These are phyloP conservation scores for Caenorhabditis afra DNA, from an alignment of 2,888 invertebrate genomes.

Conservation along the genomic window DNA sequence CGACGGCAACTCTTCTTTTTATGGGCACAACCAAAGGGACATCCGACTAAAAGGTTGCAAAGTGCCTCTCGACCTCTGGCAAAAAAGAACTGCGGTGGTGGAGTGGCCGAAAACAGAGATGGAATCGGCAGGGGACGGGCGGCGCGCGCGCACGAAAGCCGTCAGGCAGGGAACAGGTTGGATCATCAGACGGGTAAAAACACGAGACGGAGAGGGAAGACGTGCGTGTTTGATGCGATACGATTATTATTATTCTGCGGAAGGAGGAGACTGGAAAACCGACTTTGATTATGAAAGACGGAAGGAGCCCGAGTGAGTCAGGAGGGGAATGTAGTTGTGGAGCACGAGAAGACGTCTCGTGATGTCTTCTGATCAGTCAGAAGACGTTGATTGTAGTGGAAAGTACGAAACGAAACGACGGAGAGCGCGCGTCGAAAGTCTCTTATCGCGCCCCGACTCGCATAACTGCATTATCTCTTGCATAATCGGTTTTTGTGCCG, in stretches of 20 bases:
- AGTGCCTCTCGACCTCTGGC: constrained; percentile 34
- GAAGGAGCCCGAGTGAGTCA: too few relatives aligned
- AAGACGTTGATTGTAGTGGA: neutral
- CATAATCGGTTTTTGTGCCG: constrained; percentile 27
- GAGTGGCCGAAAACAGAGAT: constrained; percentile 18
- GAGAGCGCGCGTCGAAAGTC: constrained; percentile 17
- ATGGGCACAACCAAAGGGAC: constrained; percentile 11
- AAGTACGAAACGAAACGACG: neutral
- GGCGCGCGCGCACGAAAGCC: neutral
- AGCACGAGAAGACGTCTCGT: too few relatives aligned
- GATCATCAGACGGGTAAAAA: constrained; percentile 30
- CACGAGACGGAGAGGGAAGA: constrained; percentile 6
- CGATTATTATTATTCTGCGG: neutral
- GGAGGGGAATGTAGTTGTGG: too few relatives aligned
- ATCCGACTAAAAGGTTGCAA: constrained; percentile 54
- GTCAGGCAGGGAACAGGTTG: constrained; percentile 40
- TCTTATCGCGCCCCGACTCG: constrained; percentile 35
- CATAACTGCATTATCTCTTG: constrained; percentile 33
- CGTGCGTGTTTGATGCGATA: constrained; percentile 4
- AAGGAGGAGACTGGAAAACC: neutral
- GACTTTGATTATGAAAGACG: too few relatives aligned
- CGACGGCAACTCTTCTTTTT: constrained; percentile 30
- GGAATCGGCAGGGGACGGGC: constrained; percentile 18
- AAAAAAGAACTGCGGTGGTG: neutral
- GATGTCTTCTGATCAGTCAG: constrained; percentile 1